Conservation (phyloP, 2,113 vertebrate species). For the Thryonomys swinderianus region DNA sequence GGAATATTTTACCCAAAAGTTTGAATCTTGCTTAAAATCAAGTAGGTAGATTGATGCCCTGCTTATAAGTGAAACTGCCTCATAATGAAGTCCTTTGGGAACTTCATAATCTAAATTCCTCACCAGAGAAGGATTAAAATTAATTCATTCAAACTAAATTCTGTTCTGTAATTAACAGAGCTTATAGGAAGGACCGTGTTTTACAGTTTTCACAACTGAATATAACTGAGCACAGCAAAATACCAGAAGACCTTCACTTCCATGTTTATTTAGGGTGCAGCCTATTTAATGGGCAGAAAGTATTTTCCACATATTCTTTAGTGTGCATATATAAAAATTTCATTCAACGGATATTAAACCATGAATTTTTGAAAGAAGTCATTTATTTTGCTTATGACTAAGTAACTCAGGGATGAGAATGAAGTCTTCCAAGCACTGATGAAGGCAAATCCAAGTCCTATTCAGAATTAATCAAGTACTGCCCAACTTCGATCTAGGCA, state of each 20-base stretch:
- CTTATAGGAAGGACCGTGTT: neutral
- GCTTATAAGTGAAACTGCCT: conserved; percentile 64
- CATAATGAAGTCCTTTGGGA: conserved; percentile 77
- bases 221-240: neutral
- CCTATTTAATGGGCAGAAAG: neutral
- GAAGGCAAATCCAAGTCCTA: neutral
- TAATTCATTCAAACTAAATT: conserved; percentile 68
- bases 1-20: conserved; percentile 73
- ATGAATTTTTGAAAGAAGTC: conserved; percentile 21
- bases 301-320: neutral
- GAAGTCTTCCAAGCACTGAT: neutral
- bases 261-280: neutral
- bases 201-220: conserved; percentile 36
- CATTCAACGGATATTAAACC: conserved; percentile 30
- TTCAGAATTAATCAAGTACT: conserved; percentile 6
- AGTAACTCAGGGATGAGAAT: conserved; percentile 2
- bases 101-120: conserved; percentile 67
- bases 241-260: neutral
- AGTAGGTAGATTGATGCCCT: conserved; percentile 68
- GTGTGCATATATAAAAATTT: neutral
- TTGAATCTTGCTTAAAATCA: conserved; percentile 72
- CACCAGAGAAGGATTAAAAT: conserved; percentile 62
- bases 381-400: neutral
- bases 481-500: neutral
- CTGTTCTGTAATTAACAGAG: conserved; percentile 64